phyloP scores from a whole-genome alignment of 2,888 invertebrate genomes.

The Hyposoter didymator region DNA sequence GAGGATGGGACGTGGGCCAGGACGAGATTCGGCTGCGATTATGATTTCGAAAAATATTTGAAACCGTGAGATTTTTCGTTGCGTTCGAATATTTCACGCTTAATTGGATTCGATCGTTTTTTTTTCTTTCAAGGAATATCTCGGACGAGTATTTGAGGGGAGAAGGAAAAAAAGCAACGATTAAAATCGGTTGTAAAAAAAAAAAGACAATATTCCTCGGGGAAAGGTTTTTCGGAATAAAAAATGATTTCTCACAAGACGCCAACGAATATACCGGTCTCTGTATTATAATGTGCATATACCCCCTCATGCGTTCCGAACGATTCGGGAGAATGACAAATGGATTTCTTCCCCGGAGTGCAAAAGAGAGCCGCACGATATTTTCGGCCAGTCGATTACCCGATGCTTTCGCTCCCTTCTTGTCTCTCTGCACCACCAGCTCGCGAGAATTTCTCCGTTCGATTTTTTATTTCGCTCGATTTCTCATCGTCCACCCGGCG shows the following conservation, averaged over 20 bases:
- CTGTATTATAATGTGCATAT: slow-evolving; percentile 55
- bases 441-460: slow-evolving; percentile 47
- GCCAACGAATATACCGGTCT: slow-evolving; percentile 43
- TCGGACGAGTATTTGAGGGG: background rate
- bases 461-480: slow-evolving; percentile 49
- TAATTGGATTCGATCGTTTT: slow-evolving; percentile 36
- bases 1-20: background rate
- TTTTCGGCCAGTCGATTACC: slow-evolving; percentile 68
- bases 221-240: slow-evolving; percentile 59
- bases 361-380: slow-evolving; percentile 68
- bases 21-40: background rate
- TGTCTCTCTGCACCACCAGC: slow-evolving; percentile 33
- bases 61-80: slow-evolving; percentile 43
- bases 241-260: slow-evolving; percentile 75
- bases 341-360: slow-evolving; percentile 75
- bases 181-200: slow-evolving; percentile 70
- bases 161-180: slow-evolving; percentile 70
- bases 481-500: slow-evolving; percentile 53
- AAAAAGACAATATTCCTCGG: slow-evolving; percentile 46
- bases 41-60: slow-evolving; percentile 12
- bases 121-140: slow-evolving; percentile 32
- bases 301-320: slow-evolving; percentile 64
- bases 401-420: slow-evolving; percentile 38
- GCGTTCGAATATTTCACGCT: slow-evolving; percentile 48
- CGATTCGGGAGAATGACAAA: slow-evolving; percentile 78